These are phyloP conservation scores for Brachionus sp. DNA, from an alignment of 1,140 invertebrate genomes.

Conservation along the genomic window DNA sequence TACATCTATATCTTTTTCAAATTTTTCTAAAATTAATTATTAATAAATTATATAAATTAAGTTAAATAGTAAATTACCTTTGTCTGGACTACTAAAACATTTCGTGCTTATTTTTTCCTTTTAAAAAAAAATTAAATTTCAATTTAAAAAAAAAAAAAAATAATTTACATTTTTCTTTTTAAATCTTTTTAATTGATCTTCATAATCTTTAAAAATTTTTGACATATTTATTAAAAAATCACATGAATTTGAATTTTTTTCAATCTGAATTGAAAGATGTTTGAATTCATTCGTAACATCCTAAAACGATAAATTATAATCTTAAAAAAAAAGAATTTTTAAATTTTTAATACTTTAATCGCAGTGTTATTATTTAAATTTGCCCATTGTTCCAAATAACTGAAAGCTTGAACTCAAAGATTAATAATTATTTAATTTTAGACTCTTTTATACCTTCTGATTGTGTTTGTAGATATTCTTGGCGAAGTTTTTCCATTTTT, in stretches of 20 bases:
- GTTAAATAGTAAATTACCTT: neutral
- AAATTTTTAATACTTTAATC: neutral
- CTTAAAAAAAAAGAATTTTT: neutral
- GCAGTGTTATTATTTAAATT: neutral
- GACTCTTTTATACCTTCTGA: neutral
- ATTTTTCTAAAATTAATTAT: neutral
- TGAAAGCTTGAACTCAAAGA: neutral
- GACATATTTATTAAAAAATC: neutral
- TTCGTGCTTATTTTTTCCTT: neutral
- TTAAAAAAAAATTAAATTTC: no score
- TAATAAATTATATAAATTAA: neutral
- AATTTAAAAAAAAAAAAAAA: no score
- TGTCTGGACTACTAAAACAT: neutral
- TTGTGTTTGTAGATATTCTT: neutral
- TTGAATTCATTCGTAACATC: neutral
- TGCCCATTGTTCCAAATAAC: slow-evolving; percentile 20
- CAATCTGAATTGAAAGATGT: neutral
- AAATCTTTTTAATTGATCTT: neutral
- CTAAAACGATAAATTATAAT: neutral
- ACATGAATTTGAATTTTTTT: neutral
- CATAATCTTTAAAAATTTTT: slow-evolving; percentile 12
- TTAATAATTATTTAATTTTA: neutral
- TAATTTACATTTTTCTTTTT: neutral
- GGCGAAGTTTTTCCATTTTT: neutral
- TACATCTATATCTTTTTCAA: neutral